Conservation (phyloP, 2,888 invertebrate species). For the Erannis defoliaria region DNA sequence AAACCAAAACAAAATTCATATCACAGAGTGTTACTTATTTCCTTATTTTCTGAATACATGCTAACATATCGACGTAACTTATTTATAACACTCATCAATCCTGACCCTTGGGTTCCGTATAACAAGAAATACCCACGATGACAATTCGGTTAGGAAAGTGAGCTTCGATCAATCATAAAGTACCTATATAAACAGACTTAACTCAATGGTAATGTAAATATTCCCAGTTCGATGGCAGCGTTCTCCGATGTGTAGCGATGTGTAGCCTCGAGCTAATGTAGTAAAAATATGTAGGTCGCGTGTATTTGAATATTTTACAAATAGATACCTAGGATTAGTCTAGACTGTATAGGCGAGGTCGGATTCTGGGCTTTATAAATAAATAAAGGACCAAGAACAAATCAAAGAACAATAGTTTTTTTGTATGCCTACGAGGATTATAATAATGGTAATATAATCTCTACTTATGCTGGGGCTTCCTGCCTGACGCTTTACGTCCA, state of each 20-base stretch:
- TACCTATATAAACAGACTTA: constrained; percentile 28
- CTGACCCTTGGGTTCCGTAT: constrained; percentile 7
- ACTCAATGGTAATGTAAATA: constrained; percentile 34
- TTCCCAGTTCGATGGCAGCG: constrained; percentile 4
- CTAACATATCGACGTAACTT: constrained; percentile 18
- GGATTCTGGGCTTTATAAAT: background rate
- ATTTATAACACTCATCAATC: constrained; percentile 15
- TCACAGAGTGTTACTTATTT: background rate
- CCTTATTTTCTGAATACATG: background rate
- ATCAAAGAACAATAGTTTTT: no score
- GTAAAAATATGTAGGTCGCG: constrained; percentile 17
- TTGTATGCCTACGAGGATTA: no score
- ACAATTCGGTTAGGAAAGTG: constrained; percentile 14
- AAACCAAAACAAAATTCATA: background rate
- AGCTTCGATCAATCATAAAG: constrained; percentile 37
- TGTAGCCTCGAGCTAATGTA: constrained; percentile 24
- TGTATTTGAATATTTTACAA: constrained; percentile 23
- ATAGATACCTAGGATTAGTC: constrained; percentile 21
- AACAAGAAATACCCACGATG: constrained; percentile 11
- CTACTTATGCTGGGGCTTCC: no score
- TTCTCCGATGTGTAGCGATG: constrained; percentile 11
- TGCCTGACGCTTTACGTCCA: no score
- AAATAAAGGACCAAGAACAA: no score
- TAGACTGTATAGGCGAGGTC: background rate
- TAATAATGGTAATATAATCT: no score